Evolutionary conservation across 2,888 invertebrate species (phyloP).

Genomic region (Orthosia gracilis): DNA sequence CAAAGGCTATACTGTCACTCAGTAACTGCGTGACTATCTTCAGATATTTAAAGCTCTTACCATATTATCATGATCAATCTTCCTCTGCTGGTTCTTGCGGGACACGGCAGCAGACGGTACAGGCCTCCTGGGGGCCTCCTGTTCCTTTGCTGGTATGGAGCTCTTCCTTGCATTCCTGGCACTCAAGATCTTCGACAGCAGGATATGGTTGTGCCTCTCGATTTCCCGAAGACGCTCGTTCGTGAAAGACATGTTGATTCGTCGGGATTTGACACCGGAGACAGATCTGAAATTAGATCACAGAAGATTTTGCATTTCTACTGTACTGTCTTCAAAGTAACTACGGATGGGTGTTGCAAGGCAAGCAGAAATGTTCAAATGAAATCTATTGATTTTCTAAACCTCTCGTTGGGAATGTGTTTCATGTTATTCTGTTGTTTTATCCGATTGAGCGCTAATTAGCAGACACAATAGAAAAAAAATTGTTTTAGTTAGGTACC

Average conservation of each 20-base stretch:
- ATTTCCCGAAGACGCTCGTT: constrained; percentile 92
- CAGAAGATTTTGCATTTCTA: not conserved
- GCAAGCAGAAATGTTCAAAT: not conserved
- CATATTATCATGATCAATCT: constrained; percentile 92
- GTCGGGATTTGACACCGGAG: constrained; percentile 76
- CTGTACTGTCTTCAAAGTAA: not conserved
- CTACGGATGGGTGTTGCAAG: not conserved
- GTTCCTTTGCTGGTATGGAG: constrained; percentile 78
- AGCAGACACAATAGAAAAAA: too few species aligned
- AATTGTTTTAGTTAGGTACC: too few species aligned
- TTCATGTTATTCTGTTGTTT: not conserved
- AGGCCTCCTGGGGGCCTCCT: constrained; percentile 69
- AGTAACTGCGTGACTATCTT: not conserved
- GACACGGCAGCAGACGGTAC: constrained; percentile 87
- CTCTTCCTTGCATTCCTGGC: constrained; percentile 83
- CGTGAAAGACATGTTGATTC: constrained; percentile 90
- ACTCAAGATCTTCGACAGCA: constrained; percentile 90
- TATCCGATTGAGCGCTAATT: too few species aligned
- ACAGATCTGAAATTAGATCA: constrained; percentile 76
- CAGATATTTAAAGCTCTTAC: constrained; percentile 71
- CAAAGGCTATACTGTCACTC: too few species aligned
- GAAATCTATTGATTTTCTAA: not conserved
- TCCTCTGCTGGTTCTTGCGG: constrained; percentile 89
- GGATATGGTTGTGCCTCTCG: constrained; percentile 91
- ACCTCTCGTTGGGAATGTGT: not conserved